These are phyloP conservation scores for Xanthorhoe designata DNA, from an alignment of 2,888 invertebrate genomes.

Conservation along the genomic window DNA sequence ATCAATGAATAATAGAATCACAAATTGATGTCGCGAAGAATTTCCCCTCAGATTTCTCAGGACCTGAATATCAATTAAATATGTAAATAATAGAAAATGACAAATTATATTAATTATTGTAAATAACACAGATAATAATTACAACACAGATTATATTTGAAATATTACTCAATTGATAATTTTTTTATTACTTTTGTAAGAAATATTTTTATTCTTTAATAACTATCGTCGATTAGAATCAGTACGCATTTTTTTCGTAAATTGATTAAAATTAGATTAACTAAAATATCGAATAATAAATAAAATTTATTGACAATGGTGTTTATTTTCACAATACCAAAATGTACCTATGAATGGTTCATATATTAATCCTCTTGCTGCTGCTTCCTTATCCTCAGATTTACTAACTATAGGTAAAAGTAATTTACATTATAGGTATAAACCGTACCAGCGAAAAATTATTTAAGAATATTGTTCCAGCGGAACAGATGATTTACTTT, in stretches of 20 bases:
- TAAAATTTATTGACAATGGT: not conserved
- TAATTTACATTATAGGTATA: no score
- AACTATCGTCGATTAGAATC: not conserved
- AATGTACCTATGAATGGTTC: no score
- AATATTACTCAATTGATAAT: not conserved
- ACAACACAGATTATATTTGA: not conserved
- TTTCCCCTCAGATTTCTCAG: not conserved
- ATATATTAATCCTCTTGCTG: no score
- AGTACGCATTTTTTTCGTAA: not conserved
- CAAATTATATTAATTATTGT: slow-evolving; percentile 1
- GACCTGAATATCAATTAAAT: not conserved
- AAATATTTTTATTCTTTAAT: not conserved
- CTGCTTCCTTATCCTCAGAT: no score
- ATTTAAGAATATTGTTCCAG: no score
- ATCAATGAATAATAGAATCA: not conserved
- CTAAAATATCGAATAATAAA: not conserved
- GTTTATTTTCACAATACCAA: not conserved
- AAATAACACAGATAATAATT: slow-evolving; percentile 9
- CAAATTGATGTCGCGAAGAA: not conserved
- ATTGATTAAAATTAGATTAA: not conserved
- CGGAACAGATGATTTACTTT: no score
- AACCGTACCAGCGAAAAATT: no score
- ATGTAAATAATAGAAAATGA: not conserved
- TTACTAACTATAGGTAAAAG: no score
- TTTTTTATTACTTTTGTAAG: not conserved